These are phyloP conservation scores for Trichonephila clavata DNA, from an alignment of 1,140 invertebrate genomes.

Conservation along the genomic window DNA sequence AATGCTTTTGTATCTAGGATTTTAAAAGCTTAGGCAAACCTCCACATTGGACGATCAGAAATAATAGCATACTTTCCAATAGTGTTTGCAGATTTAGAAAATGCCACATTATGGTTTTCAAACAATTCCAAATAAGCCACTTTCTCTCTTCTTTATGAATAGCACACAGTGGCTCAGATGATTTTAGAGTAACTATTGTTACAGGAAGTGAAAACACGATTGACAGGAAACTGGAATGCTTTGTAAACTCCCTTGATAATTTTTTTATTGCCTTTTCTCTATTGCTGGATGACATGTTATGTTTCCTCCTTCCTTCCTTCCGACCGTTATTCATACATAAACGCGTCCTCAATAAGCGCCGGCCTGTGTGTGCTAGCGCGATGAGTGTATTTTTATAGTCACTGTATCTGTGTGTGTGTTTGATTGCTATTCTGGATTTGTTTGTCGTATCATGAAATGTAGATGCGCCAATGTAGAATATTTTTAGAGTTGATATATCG, in stretches of 20 bases:
- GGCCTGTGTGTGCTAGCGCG: background rate
- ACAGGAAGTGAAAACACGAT: conserved; percentile 19
- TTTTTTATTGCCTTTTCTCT: background rate
- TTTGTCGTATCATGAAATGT: background rate
- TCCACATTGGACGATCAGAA: background rate
- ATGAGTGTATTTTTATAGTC: background rate
- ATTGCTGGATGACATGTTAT: background rate
- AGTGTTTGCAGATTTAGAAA: background rate
- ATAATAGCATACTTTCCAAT: background rate
- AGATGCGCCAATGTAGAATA: too few species aligned
- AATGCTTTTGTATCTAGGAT: background rate
- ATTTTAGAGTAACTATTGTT: background rate
- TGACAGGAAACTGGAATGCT: background rate
- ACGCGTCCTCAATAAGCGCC: background rate
- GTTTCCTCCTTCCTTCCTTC: conserved; percentile 3
- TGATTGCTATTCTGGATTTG: background rate
- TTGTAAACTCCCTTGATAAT: background rate
- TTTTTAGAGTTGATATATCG: too few species aligned
- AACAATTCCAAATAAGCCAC: too few species aligned
- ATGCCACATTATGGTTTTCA: background rate
- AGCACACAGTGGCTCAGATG: background rate
- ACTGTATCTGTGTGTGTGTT: too few species aligned
- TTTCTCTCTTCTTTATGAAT: background rate
- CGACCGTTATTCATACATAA: background rate
- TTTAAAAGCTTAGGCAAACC: background rate